phyloP scores from a whole-genome alignment of 2,888 invertebrate species.

The Cataglyphis rosenhaueri region DNA sequence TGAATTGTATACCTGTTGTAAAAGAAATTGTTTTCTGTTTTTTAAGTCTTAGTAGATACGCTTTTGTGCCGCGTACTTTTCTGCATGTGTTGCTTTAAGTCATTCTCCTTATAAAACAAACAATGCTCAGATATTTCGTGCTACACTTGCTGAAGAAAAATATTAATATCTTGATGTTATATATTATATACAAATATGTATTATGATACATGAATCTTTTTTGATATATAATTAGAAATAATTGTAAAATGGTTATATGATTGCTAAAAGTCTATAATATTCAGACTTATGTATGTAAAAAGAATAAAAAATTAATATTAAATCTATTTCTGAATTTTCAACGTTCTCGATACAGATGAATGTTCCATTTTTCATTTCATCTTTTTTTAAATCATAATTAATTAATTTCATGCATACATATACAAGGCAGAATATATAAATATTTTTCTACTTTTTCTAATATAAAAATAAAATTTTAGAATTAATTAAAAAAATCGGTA shows the following conservation, averaged over 20 bases:
- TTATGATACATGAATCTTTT: not conserved
- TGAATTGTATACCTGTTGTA: conserved; percentile 37
- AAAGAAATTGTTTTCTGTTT: conserved; percentile 36
- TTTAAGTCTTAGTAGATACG: conserved; percentile 22
- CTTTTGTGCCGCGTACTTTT: conserved; percentile 20
- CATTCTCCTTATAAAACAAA: conserved; percentile 11
- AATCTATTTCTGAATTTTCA: not conserved
- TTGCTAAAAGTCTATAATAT: not conserved
- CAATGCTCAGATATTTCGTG: conserved; percentile 2
- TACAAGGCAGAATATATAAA: not conserved
- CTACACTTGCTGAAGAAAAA: not conserved
- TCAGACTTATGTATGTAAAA: not conserved
- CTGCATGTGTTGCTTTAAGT: conserved; percentile 30
- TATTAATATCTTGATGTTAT: not conserved
- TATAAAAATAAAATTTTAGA: not conserved
- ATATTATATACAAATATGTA: not conserved
- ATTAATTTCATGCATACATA: not conserved
- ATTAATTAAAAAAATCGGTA: not conserved
- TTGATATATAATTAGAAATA: not conserved
- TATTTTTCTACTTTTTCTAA: not conserved
- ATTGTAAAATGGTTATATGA: not conserved
- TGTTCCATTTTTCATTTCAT: not conserved
- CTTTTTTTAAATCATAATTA: not conserved
- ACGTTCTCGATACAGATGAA: not conserved
- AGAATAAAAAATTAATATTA: not conserved